Percentiles rank a stretch among this genome's conserved stretches.
phyloP scores from a whole-genome alignment of 2,888 invertebrate genomes.

The Eumacrocentrus americanus region DNA sequence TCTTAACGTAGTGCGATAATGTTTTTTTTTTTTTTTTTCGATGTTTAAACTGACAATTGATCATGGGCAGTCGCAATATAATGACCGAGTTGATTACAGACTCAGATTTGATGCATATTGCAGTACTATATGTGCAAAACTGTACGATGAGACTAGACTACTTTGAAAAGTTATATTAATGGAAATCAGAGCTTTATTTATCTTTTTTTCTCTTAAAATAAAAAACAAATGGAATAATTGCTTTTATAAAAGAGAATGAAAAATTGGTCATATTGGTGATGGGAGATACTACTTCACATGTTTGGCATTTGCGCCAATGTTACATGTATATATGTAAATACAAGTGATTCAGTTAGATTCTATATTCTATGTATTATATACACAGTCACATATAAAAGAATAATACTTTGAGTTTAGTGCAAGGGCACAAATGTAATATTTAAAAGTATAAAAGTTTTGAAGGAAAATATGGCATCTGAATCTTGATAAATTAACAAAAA shows the following conservation, averaged over 20 bases:
- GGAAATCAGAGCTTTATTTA: neutral
- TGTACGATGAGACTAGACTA: too few relatives aligned
- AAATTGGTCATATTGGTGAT: conserved; percentile 1
- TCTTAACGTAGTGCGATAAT: neutral
- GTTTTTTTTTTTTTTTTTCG: neutral
- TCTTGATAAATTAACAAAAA: conserved; percentile 34
- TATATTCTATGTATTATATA: conserved; percentile 41
- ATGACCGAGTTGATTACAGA: conserved; percentile 18
- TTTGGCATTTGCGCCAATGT: conserved; percentile 41
- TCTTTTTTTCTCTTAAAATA: conserved; percentile 5
- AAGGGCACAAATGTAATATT: conserved; percentile 62
- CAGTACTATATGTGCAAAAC: neutral
- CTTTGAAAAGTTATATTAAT: too few relatives aligned
- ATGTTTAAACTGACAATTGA: neutral
- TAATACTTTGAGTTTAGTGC: conserved; percentile 49
- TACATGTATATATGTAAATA: conserved; percentile 61
- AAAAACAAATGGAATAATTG: neutral
- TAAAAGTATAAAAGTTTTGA: conserved; percentile 38
- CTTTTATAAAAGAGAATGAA: neutral
- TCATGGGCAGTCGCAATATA: conserved; percentile 31
- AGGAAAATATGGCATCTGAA: conserved; percentile 46
- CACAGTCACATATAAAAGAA: conserved; percentile 32
- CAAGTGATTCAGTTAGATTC: conserved; percentile 57
- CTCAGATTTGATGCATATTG: conserved; percentile 11
- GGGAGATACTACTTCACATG: neutral